Evolutionary conservation across 2,113 vertebrate genomes (phyloP), one percentile per base, ranked within the genome.

Genomic region (Gopherus flavomarginatus): DNA sequence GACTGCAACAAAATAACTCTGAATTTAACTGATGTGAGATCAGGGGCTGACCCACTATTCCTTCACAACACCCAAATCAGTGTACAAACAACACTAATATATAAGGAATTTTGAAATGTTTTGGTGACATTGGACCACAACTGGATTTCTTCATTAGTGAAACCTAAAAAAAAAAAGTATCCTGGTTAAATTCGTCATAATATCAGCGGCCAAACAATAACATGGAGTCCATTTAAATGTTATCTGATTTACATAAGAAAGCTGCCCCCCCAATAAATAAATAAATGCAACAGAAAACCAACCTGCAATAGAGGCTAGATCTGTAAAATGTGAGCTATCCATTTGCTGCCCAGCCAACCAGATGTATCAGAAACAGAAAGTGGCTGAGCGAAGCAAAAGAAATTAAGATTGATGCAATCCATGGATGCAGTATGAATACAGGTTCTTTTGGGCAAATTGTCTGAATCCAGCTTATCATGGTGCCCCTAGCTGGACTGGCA

Each of bases 121-220:
- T 94, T 8, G 2, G 38, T 83, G 75, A 81, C 75, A 79, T 78
- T 31, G 50, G 83, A 90, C 75, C 92, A 92, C 95, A 90, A 21
- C 31, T 95, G 65, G 94, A 95, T 95, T 79, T 92, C 49, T 47
- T 96, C 96, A 96, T 91, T 97, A 95, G 94, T 89, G 92, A 96
- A 94, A 93, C 57, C 52, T 85, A 47, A 75, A 85, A 86, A 42
- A 86, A 42, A 38, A 91, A 26, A 47, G 47, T 53, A 54, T 96
- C 85, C 84, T 80, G 59, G 93, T 85, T 94, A 93, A 91, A 92
- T 27, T 78, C 42, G 81, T 96, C 85, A 62, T 69, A 83, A 47
- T 44, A 12, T 78, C 75, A 78, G 6, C 14, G 42, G 42, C 24
- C 38, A 78, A 47, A 29, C 11, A 44, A 78, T 78, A 78, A 29